Base-by-base conservation (phyloP, 2,797 vertebrate species). In the Schizopygopsis malacanthus region DNA sequence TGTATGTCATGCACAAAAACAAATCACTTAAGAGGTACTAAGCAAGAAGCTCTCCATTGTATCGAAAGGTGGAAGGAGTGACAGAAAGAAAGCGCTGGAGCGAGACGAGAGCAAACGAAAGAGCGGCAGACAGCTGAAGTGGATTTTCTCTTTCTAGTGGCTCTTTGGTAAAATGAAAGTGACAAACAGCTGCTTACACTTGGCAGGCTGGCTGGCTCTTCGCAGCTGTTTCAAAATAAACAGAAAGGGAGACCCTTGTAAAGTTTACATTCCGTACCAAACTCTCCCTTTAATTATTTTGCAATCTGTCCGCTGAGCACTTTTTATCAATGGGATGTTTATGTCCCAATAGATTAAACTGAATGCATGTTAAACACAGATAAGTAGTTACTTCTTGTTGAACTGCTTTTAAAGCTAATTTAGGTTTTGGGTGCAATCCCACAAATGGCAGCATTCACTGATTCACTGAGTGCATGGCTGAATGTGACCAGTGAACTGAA, bases 171-270 rank as follows among this genome's bases (percentile, higher is more conserved):
- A 90, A 90, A 90, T 89, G 73, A 86, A 89, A 92, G 92, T 92
- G 88, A 88, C 91, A 91, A 96, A 94, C 95, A 96, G 95, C 95
- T 96, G 95, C 92, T 93, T 95, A 93, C 94, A 95, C 94, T 94
- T 96, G 95, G 94, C 93, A 94, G 92, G 91, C 93, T 93, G 91
- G 92, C 88, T 93, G 92, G 92, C 90, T 94, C 93, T 93, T 95
- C 91, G 92, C 92, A 95, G 94, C 93, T 96, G 93, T 93, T 93
- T 93, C 90, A 92, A 93, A 94, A 95, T 95, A 96, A 96, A 96
- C 94, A 96, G 91, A 93, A 91, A 92, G 82, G 75, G 81, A 88
- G 88, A 90, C 92, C 91, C 90, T 91, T 86, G 84, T 86, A 93
- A 90, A 90, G 93, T 95, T 95, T 95, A 94, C 91, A 94, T 95